phyloP scores from a whole-genome alignment of 1,140 invertebrate genomes.

The Drosophila teissieri region DNA sequence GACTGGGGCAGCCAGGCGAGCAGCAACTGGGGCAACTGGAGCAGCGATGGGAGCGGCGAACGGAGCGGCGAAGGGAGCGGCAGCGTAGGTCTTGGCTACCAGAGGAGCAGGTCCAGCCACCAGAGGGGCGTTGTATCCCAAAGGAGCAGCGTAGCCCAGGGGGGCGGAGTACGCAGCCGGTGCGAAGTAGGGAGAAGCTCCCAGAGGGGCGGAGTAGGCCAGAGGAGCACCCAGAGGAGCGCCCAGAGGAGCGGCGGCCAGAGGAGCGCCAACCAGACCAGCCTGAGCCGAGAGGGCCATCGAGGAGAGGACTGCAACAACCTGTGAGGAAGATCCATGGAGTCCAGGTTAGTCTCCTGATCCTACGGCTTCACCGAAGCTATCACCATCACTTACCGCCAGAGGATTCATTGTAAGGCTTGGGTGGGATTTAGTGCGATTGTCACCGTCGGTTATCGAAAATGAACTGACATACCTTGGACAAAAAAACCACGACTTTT shows the following conservation, averaged over 20 bases:
- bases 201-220: slow-evolving; percentile 63
- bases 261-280: slow-evolving; percentile 59
- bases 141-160: slow-evolving; percentile 62
- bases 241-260: slow-evolving; percentile 59
- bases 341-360: slow-evolving; percentile 3
- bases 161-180: slow-evolving; percentile 56
- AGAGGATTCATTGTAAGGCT: slow-evolving; percentile 84
- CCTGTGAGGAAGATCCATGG: slow-evolving; percentile 30
- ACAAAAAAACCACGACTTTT: slow-evolving; percentile 75
- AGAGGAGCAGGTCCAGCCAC: slow-evolving; percentile 46
- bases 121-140: slow-evolving; percentile 50
- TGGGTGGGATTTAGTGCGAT: slow-evolving; percentile 62
- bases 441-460: slow-evolving; percentile 84
- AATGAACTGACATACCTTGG: slow-evolving; percentile 83
- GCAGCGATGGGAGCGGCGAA: slow-evolving; percentile 21
- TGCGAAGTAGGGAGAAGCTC: slow-evolving; percentile 42
- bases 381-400: slow-evolving; percentile 66
- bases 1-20: slow-evolving; percentile 54
- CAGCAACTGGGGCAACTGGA: slow-evolving; percentile 35
- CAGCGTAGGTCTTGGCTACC: slow-evolving; percentile 56
- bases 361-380: neutral
- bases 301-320: slow-evolving; percentile 82
- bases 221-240: slow-evolving; percentile 61
- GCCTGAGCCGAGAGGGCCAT: slow-evolving; percentile 74
- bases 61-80: slow-evolving; percentile 52